A percentile compares a stretch with the other conserved stretches of the same genome.
These are phyloP conservation scores for Xanthia togata DNA, from an alignment of 2,888 invertebrate genomes.

Conservation along the genomic window DNA sequence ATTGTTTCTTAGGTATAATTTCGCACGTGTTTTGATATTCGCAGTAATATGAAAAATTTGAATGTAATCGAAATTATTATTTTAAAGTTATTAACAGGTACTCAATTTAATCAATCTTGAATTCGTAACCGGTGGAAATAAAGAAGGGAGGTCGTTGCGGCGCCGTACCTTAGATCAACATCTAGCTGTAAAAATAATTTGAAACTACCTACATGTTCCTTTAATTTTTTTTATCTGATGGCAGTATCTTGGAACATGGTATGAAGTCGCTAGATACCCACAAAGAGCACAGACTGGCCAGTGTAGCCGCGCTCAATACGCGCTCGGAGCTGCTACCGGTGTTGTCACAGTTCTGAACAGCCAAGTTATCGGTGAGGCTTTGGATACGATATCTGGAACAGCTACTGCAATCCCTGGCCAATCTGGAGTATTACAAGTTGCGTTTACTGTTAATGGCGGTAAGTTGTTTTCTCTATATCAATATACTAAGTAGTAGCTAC, in stretches of 20 bases:
- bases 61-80: no score
- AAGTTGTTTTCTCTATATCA: slow-evolving; percentile 56
- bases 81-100: no score
- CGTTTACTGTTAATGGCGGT: slow-evolving; percentile 89
- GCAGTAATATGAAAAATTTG: no score
- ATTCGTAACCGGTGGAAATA: background rate
- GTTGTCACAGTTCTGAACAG: slow-evolving; percentile 73
- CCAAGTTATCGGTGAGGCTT: slow-evolving; percentile 81
- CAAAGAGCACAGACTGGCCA: slow-evolving; percentile 90
- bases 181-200: no score
- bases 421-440: slow-evolving; percentile 88
- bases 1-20: no score
- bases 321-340: slow-evolving; percentile 59
- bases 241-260: slow-evolving; percentile 87
- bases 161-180: background rate
- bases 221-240: background rate
- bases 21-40: background rate
- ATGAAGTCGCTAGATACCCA: slow-evolving; percentile 92
- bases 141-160: background rate
- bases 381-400: slow-evolving; percentile 87
- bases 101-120: background rate
- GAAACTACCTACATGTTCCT: background rate
- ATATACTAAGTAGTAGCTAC: background rate
- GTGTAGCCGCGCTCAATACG: slow-evolving; percentile 91
- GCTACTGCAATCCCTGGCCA: slow-evolving; percentile 84